Evolutionary conservation across 2,113 vertebrate species (phyloP).

Genomic region (Cyprichromis sp.): DNA sequence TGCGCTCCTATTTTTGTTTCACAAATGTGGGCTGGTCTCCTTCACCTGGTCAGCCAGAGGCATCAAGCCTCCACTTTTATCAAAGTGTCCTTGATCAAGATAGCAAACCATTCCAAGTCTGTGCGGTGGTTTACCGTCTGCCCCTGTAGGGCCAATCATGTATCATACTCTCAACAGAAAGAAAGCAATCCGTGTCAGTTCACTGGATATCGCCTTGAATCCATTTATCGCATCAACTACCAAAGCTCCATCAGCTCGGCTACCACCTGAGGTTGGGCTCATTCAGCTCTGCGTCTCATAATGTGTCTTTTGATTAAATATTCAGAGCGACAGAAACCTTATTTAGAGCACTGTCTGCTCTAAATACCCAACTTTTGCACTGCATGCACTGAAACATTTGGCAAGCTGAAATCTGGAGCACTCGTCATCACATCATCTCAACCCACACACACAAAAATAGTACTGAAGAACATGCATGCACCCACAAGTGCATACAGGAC

Average conservation of each 20-base stretch:
- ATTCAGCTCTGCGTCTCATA: background rate
- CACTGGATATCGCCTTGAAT: background rate
- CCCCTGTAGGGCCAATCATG: background rate
- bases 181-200: background rate
- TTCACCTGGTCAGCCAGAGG: background rate
- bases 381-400: background rate
- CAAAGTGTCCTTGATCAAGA: background rate
- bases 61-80: background rate
- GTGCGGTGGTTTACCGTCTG: background rate
- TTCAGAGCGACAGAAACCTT: background rate
- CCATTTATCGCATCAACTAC: background rate
- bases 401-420: background rate
- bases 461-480: background rate
- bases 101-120: background rate
- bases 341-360: conserved; percentile 17
- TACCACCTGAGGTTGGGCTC: background rate
- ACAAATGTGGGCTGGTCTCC: background rate
- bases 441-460: conserved; percentile 43
- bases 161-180: background rate
- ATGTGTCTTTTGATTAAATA: conserved; percentile 39
- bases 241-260: background rate
- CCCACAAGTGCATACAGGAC: conserved; percentile 6
- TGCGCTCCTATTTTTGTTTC: background rate
- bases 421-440: conserved; percentile 18
- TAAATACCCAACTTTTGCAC: background rate